A percentile compares a stretch with the other conserved stretches of the same genome.
phyloP scores from a whole-genome alignment of 2,888 invertebrate species.

The Diaphora mendica region DNA sequence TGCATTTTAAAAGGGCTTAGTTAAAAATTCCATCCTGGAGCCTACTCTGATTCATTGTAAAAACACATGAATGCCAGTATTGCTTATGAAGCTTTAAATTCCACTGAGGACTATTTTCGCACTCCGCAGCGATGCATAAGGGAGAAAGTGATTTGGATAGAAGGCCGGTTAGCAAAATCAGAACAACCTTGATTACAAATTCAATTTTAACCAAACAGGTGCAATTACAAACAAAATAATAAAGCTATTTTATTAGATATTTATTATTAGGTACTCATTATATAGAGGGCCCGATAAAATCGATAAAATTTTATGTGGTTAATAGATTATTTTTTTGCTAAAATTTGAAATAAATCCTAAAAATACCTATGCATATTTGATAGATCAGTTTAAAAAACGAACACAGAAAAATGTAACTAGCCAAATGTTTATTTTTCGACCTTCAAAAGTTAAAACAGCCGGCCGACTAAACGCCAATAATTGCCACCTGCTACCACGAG shows the following conservation, averaged over 20 bases:
- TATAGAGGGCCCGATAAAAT: neutral
- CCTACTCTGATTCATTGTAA: conserved; percentile 34
- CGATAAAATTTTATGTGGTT: neutral
- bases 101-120: conserved; percentile 48
- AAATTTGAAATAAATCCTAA: conserved; percentile 8
- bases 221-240: neutral
- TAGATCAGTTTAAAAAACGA: conserved; percentile 33
- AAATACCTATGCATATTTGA: conserved; percentile 16
- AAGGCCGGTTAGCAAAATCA: conserved; percentile 21
- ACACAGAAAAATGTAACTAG: conserved; percentile 40
- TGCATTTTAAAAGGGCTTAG: conserved; percentile 45
- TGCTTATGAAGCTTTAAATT: conserved; percentile 46
- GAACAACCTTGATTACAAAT: neutral
- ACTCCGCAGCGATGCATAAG: conserved; percentile 20
- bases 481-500: conserved; percentile 80
- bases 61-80: conserved; percentile 43
- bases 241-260: too few species aligned
- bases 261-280: too few species aligned
- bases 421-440: conserved; percentile 76
- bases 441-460: conserved; percentile 81
- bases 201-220: neutral
- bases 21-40: conserved; percentile 31
- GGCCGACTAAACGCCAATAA: conserved; percentile 75
- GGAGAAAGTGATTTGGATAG: conserved; percentile 34
- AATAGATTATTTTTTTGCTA: conserved; percentile 23